Percentiles rank a stretch among this genome's conserved stretches.
Evolutionary conservation across 2,797 vertebrate species (phyloP).

Genomic region (Lindbergichthys nudifrons): DNA sequence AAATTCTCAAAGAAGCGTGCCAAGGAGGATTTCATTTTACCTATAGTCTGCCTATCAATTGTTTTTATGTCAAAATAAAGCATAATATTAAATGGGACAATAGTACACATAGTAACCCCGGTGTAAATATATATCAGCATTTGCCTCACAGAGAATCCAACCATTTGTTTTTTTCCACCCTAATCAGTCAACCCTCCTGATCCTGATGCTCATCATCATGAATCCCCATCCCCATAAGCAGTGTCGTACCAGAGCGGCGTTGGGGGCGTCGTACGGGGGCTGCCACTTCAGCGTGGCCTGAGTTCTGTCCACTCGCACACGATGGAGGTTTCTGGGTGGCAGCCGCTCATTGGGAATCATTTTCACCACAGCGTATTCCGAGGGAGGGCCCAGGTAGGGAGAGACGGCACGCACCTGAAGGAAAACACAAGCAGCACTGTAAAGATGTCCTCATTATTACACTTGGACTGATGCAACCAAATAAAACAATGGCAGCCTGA

Average conservation of each 20-base stretch:
- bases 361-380: slow-evolving; percentile 90
- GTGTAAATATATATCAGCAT: no score
- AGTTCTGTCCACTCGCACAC: slow-evolving; percentile 86
- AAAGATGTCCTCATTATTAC: not conserved
- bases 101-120: no score
- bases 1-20: no score
- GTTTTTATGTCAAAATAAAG: no score
- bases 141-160: no score
- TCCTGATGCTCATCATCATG: not conserved
- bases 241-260: slow-evolving; percentile 87
- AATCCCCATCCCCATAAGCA: accelerated
- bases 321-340: slow-evolving; percentile 94
- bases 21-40: no score
- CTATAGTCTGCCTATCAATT: no score
- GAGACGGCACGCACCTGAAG: slow-evolving; percentile 89
- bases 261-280: slow-evolving; percentile 91
- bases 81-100: no score
- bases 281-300: slow-evolving; percentile 94
- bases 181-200: no score
- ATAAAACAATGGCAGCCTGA: no score
- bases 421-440: not conserved
- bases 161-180: no score
- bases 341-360: slow-evolving; percentile 97
- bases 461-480: not conserved
- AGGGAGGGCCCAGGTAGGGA: slow-evolving; percentile 94